Evolutionary conservation across 2,113 vertebrate species (phyloP), one percentile per base, ranked within the genome.

Genomic region (Osmerus eperlanus): DNA sequence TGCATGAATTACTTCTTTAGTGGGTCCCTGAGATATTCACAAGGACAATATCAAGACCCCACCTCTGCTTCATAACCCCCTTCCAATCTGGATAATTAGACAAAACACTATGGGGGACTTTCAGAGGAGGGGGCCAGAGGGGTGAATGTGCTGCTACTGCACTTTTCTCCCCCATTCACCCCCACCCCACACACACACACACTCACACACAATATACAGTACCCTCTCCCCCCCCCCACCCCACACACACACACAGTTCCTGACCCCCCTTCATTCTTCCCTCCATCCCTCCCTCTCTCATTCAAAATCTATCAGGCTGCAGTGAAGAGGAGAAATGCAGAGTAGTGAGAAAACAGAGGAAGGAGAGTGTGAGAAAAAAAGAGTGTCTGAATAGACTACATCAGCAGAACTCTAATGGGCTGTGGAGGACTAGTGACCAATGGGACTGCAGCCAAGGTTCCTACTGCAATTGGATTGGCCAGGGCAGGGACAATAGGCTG

Each of bases 11-110:
- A 87, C 83, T 87, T 88, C 89, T 89, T 87, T 87, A 86, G 87
- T 83, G 25, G 51, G 83, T 90, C 86, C 91, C 90, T 70, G 60
- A 81, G 90, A 92, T 85, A 93, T 89, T 78, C 74, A 86, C 86
- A 88, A 92, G 92, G 91, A 92, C 88, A 89, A 81, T 83, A 85
- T 86, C 78, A 90, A 90, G 83, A 81, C 82, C 88, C 83, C 73
- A 68, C 19, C 66, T 65, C 60, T 78, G 77, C 70, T 78, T 67
- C 74, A 28, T 53, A 68, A 66, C 65, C 75, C 2, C 18, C 70
- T 65, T 61, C 76, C 92, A 93, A 94, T 95, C 87, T 83, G 80
- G 86, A 85, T 92, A 91, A 93, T 92, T 92, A 91, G 86, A 91
- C 88, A 80, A 85, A 80, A 88, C 85, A 82, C 87, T 78, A 77